These are phyloP conservation scores for Circaetus gallicus DNA, from an alignment of 2,113 vertebrate genomes.

Conservation along the genomic window DNA sequence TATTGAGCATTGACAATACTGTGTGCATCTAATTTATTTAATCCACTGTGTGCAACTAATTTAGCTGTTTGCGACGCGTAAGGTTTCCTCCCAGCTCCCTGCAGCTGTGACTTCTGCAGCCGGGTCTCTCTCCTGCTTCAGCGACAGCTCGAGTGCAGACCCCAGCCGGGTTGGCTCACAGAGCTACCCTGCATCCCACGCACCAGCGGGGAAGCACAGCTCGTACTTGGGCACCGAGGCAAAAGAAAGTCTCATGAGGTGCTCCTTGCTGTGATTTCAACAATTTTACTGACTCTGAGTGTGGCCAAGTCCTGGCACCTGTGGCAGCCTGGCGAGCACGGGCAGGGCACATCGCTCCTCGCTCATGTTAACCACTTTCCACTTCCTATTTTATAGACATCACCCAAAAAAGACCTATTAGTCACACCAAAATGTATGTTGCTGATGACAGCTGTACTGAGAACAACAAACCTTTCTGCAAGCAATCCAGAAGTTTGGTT, in stretches of 20 bases:
- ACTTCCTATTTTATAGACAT: background rate
- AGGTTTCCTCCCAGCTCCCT: background rate
- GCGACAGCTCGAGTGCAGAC: fast-evolving
- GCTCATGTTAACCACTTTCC: background rate
- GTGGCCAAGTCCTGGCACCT: background rate
- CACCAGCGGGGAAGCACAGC: background rate
- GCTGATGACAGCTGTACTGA: background rate
- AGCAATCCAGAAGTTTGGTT: background rate
- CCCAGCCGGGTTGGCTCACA: background rate
- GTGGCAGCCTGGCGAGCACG: fast-evolving
- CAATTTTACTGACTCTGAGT: background rate
- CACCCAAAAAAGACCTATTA: background rate
- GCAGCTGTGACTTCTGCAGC: background rate
- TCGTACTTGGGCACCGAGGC: fast-evolving
- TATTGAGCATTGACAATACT: background rate
- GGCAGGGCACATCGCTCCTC: background rate
- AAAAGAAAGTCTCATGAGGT: background rate
- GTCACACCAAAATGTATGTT: background rate
- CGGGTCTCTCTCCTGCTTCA: background rate
- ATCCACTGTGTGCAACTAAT: background rate
- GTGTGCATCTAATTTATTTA: background rate
- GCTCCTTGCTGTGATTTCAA: background rate
- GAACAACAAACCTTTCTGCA: background rate
- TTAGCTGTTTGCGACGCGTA: background rate
- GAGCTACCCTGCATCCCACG: background rate